Evolutionary conservation across 2,888 invertebrate genomes (phyloP), one percentile per base, ranked within the genome.

Genomic region (Agrochola macilenta): DNA sequence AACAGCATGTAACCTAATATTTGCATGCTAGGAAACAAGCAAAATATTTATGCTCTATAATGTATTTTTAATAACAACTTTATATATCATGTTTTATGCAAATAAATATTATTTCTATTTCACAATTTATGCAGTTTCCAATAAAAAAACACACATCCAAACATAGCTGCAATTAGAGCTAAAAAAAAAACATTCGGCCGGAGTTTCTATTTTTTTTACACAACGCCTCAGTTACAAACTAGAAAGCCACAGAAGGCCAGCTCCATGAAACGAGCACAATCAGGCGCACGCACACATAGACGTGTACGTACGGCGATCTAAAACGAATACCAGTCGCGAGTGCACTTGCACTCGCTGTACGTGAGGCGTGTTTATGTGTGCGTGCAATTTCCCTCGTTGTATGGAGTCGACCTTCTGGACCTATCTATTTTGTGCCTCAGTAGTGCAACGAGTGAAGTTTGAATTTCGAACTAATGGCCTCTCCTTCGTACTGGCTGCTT

Each of bases 391-490:
- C 0, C 9, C 1, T 49, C 35, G 2, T 20, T 39, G 1, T 30
- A n/a, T 46, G 8, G 5, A 71, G 4, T 4, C 1, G 5, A 20
- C 5, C n/a, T 72, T 72, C 66, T 66, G 68, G 14, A n/a, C n/a
- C 11, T 35, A n/a, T n/a, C 5, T 26, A 20, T 20, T 68, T 0
- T 39, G 20, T 39, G 20, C 26, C 3, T 49, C 26, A 39, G 23
- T 14, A 68, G 20, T 26, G 49, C 49, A 72, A 39, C 14, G 49
- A 73, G 17, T n/a, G 39, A 54, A 69, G 70, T 73, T 70, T 73
- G 26, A 43, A 69, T 9, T 43, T 73, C 72, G 72, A 72, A 73
- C 54, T 54, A 54, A 73, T 70, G 73, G 54, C 70, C 54, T 73
- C 69, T 39, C 20, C 52, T 43, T 23, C 54, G 43, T 73, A 70